A percentile compares a stretch with the other conserved stretches of the same genome.
Evolutionary conservation across 2,888 invertebrate genomes (phyloP).

Genomic region (Drosophila lutescens): DNA sequence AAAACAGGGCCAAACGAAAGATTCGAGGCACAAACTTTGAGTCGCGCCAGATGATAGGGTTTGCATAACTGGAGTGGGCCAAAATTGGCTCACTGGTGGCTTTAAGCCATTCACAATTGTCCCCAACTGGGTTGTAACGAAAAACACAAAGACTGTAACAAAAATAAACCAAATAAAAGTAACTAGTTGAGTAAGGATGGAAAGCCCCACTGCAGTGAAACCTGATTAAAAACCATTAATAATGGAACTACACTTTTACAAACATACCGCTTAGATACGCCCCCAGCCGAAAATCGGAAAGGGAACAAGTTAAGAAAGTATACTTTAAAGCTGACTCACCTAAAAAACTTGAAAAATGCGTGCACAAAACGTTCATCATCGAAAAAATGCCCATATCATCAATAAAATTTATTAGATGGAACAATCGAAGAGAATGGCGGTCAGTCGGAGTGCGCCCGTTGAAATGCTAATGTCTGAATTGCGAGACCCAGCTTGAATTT

Average conservation of each 20-base stretch:
- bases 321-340: slow-evolving; percentile 3
- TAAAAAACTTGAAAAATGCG: neutral
- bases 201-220: slow-evolving; percentile 2
- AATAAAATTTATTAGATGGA: slow-evolving; percentile 32
- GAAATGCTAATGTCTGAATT: slow-evolving; percentile 49
- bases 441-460: slow-evolving; percentile 21
- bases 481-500: slow-evolving; percentile 26
- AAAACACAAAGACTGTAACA: slow-evolving; percentile 22
- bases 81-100: slow-evolving; percentile 5
- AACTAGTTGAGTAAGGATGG: slow-evolving; percentile 43
- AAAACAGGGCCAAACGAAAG: slow-evolving; percentile 53
- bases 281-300: slow-evolving; percentile 15
- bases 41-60: slow-evolving; percentile 26
- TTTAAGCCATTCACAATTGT: slow-evolving; percentile 4
- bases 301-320: slow-evolving; percentile 4
- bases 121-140: slow-evolving; percentile 7
- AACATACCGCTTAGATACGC: slow-evolving; percentile 17
- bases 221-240: slow-evolving; percentile 17
- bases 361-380: neutral
- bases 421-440: slow-evolving; percentile 31
- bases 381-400: slow-evolving; percentile 3
- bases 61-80: slow-evolving; percentile 49
- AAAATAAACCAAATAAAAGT: slow-evolving; percentile 15
- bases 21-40: slow-evolving; percentile 69
- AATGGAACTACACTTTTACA: neutral